Base-by-base conservation (phyloP, 64 coral and sea anemone genomes). In the Trachythela sp. region DNA sequence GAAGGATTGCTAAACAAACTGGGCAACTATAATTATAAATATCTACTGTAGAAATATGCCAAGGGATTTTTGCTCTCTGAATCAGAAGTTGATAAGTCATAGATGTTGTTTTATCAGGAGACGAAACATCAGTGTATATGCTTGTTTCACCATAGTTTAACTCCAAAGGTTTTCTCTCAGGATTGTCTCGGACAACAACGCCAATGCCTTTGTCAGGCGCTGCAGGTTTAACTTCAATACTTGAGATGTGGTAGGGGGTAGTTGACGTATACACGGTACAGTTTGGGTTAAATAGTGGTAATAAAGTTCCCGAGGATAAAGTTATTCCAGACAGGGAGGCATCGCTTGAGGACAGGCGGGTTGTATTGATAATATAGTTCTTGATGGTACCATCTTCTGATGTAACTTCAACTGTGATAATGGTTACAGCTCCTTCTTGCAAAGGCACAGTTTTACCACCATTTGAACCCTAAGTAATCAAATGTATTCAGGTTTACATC, bases 381-480 rank as follows among this genome's bases (percentile, higher is more conserved):
- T 97, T 97, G 42, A 92, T 92, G 30, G 95, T 94, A 18, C 95
- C 95, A 92, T 97, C 93, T 92, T 97, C 95, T 8, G 95, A 90
- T 29, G 92, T 87, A 8, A 97, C 95, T 90, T 97, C 95, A 24
- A 97, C 56, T 68, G 94, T 97, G n/a, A 94, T 90, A 31, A 88
- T 48, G 17, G 95, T 97, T n/a, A 92, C 64, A 92, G 90, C 85
- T 83, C 95, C 95, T 91, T 97, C 93, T 43, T 76, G 90, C 29
- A 97, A 64, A 43, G 88, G 38, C 20, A 97, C 88, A 48, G 59
- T 89, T 41, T 94, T 97, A 50, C 86, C 90, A 68, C 90, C 92
- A 41, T 92, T 91, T 56, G 86, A 58, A 36, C 96, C 96, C 93
- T 97, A 54, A 39, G 13, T 48, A 94, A 59, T 49, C 50, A 88